A percentile compares a stretch with the other conserved stretches of the same genome.
phyloP scores from a whole-genome alignment of 92 coral and sea anemone genomes.

The Palythoa grandis region DNA sequence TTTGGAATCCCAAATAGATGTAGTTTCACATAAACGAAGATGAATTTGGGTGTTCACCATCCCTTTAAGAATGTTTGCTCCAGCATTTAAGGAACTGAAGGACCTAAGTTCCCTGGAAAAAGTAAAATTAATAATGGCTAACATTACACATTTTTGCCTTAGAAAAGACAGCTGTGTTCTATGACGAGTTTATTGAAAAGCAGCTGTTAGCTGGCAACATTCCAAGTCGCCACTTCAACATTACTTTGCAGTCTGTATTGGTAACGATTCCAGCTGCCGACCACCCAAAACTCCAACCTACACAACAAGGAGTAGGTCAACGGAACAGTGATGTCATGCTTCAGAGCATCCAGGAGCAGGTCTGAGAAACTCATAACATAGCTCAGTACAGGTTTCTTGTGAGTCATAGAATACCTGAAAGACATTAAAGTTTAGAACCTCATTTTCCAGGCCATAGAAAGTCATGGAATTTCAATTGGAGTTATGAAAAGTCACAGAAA shows the following conservation, averaged over 20 bases:
- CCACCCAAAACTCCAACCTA: conserved; percentile 58
- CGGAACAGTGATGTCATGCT: conserved; percentile 25
- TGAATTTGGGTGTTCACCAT: too few relatives aligned
- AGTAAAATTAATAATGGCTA: background rate
- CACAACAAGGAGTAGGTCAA: conserved; percentile 51
- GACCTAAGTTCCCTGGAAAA: too few relatives aligned
- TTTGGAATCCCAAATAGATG: too few relatives aligned
- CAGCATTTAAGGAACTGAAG: too few relatives aligned
- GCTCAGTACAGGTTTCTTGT: too few relatives aligned
- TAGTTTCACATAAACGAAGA: too few relatives aligned
- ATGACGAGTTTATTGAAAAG: conserved; percentile 96
- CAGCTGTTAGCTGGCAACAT: conserved; percentile 96
- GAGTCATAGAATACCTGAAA: too few relatives aligned
- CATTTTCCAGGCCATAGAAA: too few relatives aligned
- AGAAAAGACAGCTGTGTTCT: conserved; percentile 86
- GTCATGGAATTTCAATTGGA: too few relatives aligned
- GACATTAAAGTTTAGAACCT: too few relatives aligned
- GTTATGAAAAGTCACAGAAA: too few relatives aligned
- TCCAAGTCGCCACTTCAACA: conserved; percentile 64
- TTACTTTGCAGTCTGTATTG: conserved; percentile 71
- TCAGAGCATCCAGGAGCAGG: conserved; percentile 66
- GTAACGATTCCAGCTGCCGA: conserved; percentile 82
- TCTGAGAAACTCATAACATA: background rate
- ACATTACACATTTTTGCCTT: conserved; percentile 4
- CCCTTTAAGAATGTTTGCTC: too few relatives aligned